These are phyloP conservation scores for Pipistrellus pipistrellus DNA, from an alignment of 2,797 vertebrate genomes.

Conservation along the genomic window DNA sequence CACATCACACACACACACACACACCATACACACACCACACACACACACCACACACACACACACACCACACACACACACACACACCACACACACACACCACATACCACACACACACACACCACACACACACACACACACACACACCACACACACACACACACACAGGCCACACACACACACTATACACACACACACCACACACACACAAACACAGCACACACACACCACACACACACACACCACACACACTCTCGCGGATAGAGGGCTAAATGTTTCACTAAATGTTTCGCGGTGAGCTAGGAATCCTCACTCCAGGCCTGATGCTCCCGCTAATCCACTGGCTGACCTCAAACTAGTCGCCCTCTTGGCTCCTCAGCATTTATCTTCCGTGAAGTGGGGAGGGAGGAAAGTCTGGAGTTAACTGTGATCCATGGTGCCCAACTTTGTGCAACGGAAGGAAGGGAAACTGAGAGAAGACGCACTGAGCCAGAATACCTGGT, in stretches of 20 bases:
- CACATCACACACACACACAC: too few species aligned
- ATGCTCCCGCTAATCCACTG: neutral
- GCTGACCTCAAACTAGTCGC: neutral
- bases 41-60: neutral
- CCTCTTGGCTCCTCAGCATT: neutral
- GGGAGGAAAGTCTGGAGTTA: neutral
- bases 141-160: too few species aligned
- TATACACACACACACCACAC: too few species aligned
- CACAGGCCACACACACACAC: too few species aligned
- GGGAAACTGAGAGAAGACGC: neutral
- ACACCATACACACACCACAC: neutral
- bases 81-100: too few species aligned
- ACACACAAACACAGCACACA: too few species aligned
- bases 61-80: too few species aligned
- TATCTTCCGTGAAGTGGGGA: neutral
- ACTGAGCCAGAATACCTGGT: neutral
- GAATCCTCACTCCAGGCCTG: neutral
- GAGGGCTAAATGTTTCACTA: neutral
- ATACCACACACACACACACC: too few species aligned
- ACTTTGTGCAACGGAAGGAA: neutral
- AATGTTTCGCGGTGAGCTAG: neutral
- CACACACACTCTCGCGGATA: rapidly evolving
- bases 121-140: too few species aligned
- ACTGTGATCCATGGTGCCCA: neutral
- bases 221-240: too few species aligned